Evolutionary conservation across 2,797 vertebrate species (phyloP), one percentile per base, ranked within the genome.

Genomic region (Schizothorax lantsangensis): DNA sequence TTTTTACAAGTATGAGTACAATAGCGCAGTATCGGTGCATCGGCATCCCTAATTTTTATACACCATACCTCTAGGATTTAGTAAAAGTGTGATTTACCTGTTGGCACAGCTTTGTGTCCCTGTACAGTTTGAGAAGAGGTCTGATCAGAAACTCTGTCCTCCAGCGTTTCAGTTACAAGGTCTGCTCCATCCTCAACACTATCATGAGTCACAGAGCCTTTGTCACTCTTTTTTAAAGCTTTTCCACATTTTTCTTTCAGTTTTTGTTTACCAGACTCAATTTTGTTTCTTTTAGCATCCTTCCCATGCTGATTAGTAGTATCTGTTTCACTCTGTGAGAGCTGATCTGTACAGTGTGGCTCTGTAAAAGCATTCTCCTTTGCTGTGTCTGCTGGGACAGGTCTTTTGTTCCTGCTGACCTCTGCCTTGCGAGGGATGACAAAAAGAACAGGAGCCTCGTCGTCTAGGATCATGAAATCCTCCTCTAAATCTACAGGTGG

Each of bases 391-490:
- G 71, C 83, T 10, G 30, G 62, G 45, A 74, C 38, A 38, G 66
- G 54, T 64, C 45, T 88, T 73, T 74, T 84, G 79, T 49, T 93
- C 69, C 64, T 91, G 62, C 14, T 90, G 26, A 21, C 79, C 5
- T 84, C 68, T 23, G 45, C 21, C 90, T 92, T 95, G 43, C 54
- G 92, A 11, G 92, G 93, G 77, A 96, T 93, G 30, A 90, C 89
- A 89, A 96, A 86, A 74, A 79, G 81, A 83, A 91, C 2, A 7
- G 93, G 91, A 5, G 45, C 2, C 14, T 94, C 92, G 2, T 96
- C 94, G 10, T 96, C 95, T 86, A 96, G 47, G 84, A 96, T 95
- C 54, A 93, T 72, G 86, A 96, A 96, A 40, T 95, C 92, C 10
- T 96, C 95, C 30, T 95, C 95, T 23, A 87, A 91, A 57, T 94